Base-by-base conservation (phyloP, 1,140 invertebrate species). In the Choristoneura fumiferana region DNA sequence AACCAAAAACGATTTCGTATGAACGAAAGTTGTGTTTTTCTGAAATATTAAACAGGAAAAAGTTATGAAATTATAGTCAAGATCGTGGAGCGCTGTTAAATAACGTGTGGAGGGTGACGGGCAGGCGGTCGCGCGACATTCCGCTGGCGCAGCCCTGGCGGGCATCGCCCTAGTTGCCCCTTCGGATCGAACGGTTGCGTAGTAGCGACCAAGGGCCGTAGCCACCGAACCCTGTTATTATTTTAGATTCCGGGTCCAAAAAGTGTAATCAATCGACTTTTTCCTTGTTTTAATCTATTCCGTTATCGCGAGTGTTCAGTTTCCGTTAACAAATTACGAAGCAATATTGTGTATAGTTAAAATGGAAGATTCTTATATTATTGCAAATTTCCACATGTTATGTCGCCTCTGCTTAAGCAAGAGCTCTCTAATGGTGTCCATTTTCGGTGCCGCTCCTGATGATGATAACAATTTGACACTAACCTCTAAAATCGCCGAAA, bases 371-470 rank as follows among this genome's bases (percentile, higher is more conserved):
- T 86, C 88, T 56, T 90, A 81, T 68, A 90, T 90, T 60, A 87
- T 90, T 54, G 81, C 88, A 6, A 90, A 90, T 79, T 90, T 91
- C 60, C 83, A 89, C 63, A 69, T 87, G 38, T 87, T 92, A 38
- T 92, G 92, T 77, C 81, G 92, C 45, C 73, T 92, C 54, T 92
- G 92, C 65, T 73, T 92, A 63, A 84, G 86, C 63, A 90, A 89
- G 71, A 91, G 91, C 76, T 88, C 89, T 14, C 83, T 91, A 55
- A 90, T 90, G 71, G 71, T 90, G 54, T 91, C 91, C 38, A 91
- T 92, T 61, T 92, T 91, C 73, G 90, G 90, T 62, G 80, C 73
- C 49, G 64, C 71, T 60, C 74, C 82, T 57, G 82, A 82, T 65
- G 85, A 88, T 64, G 84, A 84, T 55, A 58, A 65, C n/a, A 84